Evolutionary conservation across 2,888 invertebrate species (phyloP), one percentile per base, ranked within the genome.

Genomic region (Nymphalis c-album): DNA sequence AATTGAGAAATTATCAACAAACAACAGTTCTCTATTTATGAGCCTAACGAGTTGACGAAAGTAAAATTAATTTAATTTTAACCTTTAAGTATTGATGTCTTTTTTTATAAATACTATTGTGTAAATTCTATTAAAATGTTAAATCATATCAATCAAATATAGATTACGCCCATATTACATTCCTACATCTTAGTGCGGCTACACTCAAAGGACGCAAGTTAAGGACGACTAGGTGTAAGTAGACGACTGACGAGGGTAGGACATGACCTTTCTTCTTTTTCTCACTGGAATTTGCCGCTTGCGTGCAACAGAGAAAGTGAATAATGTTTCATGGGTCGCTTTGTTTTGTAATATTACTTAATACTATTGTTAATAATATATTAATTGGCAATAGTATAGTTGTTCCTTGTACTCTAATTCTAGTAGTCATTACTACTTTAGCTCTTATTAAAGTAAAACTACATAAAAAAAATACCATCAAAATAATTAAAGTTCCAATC

Each of bases 171-270:
- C 20, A 16, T 22, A 22, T 22, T 18, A 18, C 13, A 53, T 31
- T 55, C 8, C n/a, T 31, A 55, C 55, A 35, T 31, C 26, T n/a
- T 17, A 35, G n/a, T n/a, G 40, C 17, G n/a, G 31, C 8, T 31
- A 22, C 53, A 16, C 48, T 7, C 57, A 26, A 64, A 59, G 48
- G 64, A 64, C 64, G 22, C 59, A 50, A 45, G 53, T 57, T 45
- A 63, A 65, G 53, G 60, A 65, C 65, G n/a, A 53, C 26, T 17
- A 51, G 50, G 18, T 64, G 31, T 58, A 60, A 20, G 31, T 60
- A 47, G 26, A 67, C 69, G 66, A 62, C 66, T 71, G 73, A 72
- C n/a, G 72, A 71, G 50, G 71, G 70, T 64, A 67, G 60, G 59
- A 63, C 67, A 58, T 58, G 47, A 63, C 58, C 55, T 60, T 60